Evolutionary conservation across 1,140 invertebrate species (phyloP), one percentile per base, ranked within the genome.

Genomic region (fruit fly (Drosophila melanogaster)): DNA sequence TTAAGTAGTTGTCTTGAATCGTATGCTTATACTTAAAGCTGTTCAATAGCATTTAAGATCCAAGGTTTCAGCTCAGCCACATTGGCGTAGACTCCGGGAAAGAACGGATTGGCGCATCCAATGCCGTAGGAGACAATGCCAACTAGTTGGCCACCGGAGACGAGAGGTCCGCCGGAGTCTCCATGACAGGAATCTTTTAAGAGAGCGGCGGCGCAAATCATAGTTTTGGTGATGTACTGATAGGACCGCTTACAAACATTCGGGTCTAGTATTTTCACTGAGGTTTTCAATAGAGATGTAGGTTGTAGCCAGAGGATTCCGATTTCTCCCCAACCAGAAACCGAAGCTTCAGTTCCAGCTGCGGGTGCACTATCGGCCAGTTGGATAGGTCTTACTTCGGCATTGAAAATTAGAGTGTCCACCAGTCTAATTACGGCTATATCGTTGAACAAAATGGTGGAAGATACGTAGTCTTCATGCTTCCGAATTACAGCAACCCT

Each of bases 61-160:
- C 93, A 94, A 14, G 77, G 30, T 3, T 44, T 60, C 5, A 91
- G 78, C 10, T n/a, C 10, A 3, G 83, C 56, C 4, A 94, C 92
- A 57, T 94, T 92, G 0, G 94, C 94, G 73, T 94, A 95, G 4
- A 95, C 93, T 11, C 30, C 54, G 1, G 60, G 60, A 10, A 19
- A 64, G 3, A 93, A 94, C 0, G 94, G 94, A 47, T 92, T 35
- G 0, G 10, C 1, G n/a, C 69, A 79, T 1, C n/a, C 35, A 0
- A 44, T 50, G 11, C 94, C 95, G 92, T 94, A 95, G 8, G 94
- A 94, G 0, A 94, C 93, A 17, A 95, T 83, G 43, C 95, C 95
- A 35, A 92, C 76, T 5, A 92, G 64, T 1, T 53, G 44, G 7
- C 69, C 69, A n/a, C 81, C 44, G 5, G 58, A 35, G 4, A 92